phyloP scores from a whole-genome alignment of 2,888 invertebrate genomes.

The Philereme vetulata region DNA sequence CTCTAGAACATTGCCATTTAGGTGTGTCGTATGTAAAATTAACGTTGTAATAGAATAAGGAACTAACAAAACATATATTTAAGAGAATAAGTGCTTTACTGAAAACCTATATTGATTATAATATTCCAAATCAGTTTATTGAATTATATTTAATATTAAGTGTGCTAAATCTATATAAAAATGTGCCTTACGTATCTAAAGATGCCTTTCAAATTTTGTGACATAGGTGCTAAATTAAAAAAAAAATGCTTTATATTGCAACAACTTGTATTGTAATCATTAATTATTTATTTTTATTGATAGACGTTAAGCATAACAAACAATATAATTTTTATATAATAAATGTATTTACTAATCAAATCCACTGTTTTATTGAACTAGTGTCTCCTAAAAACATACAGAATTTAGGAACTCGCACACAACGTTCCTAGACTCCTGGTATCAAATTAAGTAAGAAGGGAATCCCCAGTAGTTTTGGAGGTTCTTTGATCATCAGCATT shows the following conservation, averaged over 20 bases:
- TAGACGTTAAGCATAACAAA: neutral
- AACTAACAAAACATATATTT: neutral
- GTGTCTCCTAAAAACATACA: no score
- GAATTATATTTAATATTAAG: neutral
- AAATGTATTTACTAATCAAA: conserved; percentile 20
- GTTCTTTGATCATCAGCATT: no score
- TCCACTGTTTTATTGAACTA: neutral
- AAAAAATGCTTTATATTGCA: neutral
- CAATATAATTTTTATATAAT: conserved; percentile 10
- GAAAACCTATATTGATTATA: no score
- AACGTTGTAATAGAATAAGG: neutral
- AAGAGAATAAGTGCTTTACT: conserved; percentile 2
- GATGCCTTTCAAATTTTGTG: conserved; percentile 2
- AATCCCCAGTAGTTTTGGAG: no score
- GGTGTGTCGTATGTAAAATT: conserved; percentile 4
- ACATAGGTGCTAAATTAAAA: conserved; percentile 11
- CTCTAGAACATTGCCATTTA: conserved; percentile 21
- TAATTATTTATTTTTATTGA: neutral
- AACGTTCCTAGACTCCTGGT: no score
- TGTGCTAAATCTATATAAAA: neutral
- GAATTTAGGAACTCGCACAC: no score
- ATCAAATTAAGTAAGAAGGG: no score
- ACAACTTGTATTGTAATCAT: neutral
- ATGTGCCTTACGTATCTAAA: conserved; percentile 16
- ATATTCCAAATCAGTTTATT: no score